Evolutionary conservation across 2,797 vertebrate species (phyloP), one percentile per base, ranked within the genome.

Genomic region (Chelon labrosus): DNA sequence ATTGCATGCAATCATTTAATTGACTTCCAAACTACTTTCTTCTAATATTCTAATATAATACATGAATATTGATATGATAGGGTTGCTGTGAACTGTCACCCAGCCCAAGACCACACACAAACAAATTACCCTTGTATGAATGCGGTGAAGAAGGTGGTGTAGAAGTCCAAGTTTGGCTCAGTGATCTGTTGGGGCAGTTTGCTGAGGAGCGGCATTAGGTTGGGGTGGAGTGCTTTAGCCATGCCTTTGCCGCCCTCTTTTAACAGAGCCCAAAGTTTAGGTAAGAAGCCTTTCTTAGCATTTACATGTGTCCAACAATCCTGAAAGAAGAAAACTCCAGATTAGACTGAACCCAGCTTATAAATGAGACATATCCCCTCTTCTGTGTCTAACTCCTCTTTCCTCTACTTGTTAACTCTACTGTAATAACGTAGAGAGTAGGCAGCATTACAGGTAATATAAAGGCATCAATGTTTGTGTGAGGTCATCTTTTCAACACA

Each of bases 231-330:
- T 2, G 96, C 60, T 5, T 96, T 94, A 37, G 98, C 98, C 79
- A 98, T 85, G 51, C 98, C 98, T 75, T 93, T 94, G 35, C 98
- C 97, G 1, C 97, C 98, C 46, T 97, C 98, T 79, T 90, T 96
- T 53, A 99, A 89, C 1, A 99, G 80, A 56, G 83, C 53, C 94
- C 96, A 98, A 0, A 99, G 93, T 86, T 99, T 99, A 3, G 97
- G 97, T 51, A 99, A 89, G 77, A 98, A 95, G 14, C 96, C 97
- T 74, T 99, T 99, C 78, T 80, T 96, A 49, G 95, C 94, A 86
- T 96, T 98, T 13, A 98, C 96, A 25, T 99, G 96, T 62, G 80
- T 94, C 98, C 98, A 99, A 81, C 97, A 99, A 82, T 97, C 97
- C 98, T 99, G 70, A 56, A 83, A 73, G 0, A 77, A 7, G 41